Evolutionary conservation across 2,888 invertebrate species (phyloP), one percentile per base, ranked within the genome.

Genomic region (Lamproptera curius): DNA sequence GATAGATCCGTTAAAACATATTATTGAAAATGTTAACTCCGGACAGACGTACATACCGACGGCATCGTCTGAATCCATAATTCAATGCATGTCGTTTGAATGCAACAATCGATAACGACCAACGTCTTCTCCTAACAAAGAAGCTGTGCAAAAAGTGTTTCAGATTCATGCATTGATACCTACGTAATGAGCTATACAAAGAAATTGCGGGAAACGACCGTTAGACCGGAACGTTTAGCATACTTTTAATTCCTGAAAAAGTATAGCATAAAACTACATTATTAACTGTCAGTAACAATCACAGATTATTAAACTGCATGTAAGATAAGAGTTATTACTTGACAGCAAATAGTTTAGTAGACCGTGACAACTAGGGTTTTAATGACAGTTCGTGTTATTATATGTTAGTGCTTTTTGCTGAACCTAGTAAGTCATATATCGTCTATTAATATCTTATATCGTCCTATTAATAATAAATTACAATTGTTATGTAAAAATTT

Each of bases 161-260:
- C 31, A 42, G 37, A 42, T 42, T 36, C 31, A 31, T 37, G 14
- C 8, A 31, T 13, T 23, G 42, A 42, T 42, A 48, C 16, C 26
- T 38, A n/a, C n/a, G n/a, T n/a, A 33, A 23, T 20, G 38, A 20
- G 42, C 16, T 26, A 13, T 38, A 42, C 42, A 48, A 46, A 16
- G 33, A 33, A 36, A 48, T 37, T 41, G 42, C 46, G 46, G 42
- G 46, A 42, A 41, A 33, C 16, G 23, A 15, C 34, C 48, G 26
- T 34, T 16, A 42, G 14, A 48, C 34, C 26, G 14, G 38, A 38
- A 42, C 42, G 23, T 16, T 33, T 35, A 35, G 26, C 16, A 26
- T 46, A 40, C 16, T 38, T 48, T 38, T 33, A 26, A 38, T 48
- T 26, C 31, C 34, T 16, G 16, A n/a, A n/a, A n/a, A n/a, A n/a